These are phyloP conservation scores for Peromyscus attwateri DNA, from an alignment of 2,797 vertebrate species.

Conservation along the genomic window DNA sequence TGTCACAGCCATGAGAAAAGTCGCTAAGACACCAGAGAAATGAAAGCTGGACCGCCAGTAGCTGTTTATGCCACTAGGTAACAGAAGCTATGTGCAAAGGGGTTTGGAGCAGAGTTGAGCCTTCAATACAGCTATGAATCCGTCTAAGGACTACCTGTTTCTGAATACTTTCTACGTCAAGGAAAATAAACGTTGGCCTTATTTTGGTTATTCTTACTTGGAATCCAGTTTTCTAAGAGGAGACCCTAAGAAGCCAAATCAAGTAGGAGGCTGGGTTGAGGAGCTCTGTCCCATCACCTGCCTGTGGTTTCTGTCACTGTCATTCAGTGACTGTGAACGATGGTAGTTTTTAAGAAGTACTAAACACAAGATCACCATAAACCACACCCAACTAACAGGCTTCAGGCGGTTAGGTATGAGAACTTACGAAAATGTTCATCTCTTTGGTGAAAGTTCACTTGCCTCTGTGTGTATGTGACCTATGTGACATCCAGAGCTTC, in stretches of 20 bases:
- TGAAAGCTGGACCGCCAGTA: neutral
- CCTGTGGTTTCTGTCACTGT: neutral
- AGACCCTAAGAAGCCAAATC: neutral
- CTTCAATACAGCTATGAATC: neutral
- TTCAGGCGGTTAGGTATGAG: neutral
- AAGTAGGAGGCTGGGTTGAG: rapidly evolving
- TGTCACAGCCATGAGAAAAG: too few species aligned
- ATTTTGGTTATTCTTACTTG: conserved; percentile 7
- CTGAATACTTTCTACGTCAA: neutral
- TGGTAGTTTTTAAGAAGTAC: neutral
- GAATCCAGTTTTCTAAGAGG: neutral
- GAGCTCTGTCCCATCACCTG: neutral
- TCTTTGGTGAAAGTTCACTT: neutral
- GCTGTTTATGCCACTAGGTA: neutral
- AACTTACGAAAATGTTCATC: neutral
- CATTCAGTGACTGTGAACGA: neutral
- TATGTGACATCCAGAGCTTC: neutral
- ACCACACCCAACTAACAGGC: neutral
- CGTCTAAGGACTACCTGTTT: neutral
- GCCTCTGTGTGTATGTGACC: neutral
- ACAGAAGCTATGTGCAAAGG: neutral
- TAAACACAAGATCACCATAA: neutral
- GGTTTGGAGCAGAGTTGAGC: too few species aligned
- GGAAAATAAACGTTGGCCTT: neutral
- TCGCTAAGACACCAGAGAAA: neutral